Evolutionary conservation across 2,888 invertebrate species (phyloP).

Genomic region (Nymphalis urticae): DNA sequence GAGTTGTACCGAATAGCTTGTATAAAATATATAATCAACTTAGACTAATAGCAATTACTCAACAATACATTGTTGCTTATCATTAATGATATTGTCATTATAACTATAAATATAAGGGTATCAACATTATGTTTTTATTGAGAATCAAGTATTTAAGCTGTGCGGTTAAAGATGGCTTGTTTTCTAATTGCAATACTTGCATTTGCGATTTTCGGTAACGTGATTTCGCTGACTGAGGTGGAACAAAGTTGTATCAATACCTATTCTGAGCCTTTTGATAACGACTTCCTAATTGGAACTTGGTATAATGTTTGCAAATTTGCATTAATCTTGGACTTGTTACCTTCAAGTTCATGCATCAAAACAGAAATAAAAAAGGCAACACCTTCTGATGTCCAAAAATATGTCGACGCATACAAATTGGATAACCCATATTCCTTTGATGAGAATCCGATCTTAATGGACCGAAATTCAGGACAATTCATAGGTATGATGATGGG

Average conservation of each 20-base stretch:
- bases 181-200: not conserved
- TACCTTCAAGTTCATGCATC: not conserved
- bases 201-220: not conserved
- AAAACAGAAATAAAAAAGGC: slow-evolving; percentile 7
- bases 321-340: not conserved
- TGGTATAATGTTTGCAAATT: slow-evolving; percentile 31
- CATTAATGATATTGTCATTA: too few relatives aligned
- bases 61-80: too few relatives aligned
- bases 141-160: too few relatives aligned
- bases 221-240: slow-evolving; percentile 1
- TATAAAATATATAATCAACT: too few relatives aligned
- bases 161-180: not conserved
- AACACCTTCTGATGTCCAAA: slow-evolving; percentile 17
- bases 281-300: slow-evolving; percentile 24
- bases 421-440: slow-evolving; percentile 16
- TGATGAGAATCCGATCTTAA: slow-evolving; percentile 22
- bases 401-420: slow-evolving; percentile 14
- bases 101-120: too few relatives aligned
- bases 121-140: too few relatives aligned
- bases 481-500: slow-evolving; percentile 27
- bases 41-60: too few relatives aligned
- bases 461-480: not conserved
- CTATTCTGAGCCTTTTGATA: slow-evolving; percentile 12
- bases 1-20: too few relatives aligned
- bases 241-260: slow-evolving; percentile 15